A percentile compares a stretch with the other conserved stretches of the same genome.
These are phyloP conservation scores for Scortum barcoo DNA, from an alignment of 2,113 vertebrate species.

Conservation along the genomic window DNA sequence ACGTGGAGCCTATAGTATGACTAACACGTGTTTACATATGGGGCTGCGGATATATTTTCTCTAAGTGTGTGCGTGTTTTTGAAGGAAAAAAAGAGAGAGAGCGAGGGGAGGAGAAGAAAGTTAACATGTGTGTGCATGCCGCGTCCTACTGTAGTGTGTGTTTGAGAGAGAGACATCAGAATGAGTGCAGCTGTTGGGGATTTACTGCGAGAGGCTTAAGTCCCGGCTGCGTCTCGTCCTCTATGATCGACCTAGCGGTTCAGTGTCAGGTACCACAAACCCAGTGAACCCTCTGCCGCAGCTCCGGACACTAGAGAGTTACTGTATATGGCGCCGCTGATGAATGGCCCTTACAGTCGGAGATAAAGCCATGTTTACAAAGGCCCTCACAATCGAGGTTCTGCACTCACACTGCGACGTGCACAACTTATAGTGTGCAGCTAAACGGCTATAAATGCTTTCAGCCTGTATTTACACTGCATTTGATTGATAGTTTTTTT, in stretches of 20 bases:
- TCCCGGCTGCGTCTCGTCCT: slow-evolving; percentile 77
- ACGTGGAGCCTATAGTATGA: slow-evolving; percentile 69
- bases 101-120: slow-evolving; percentile 32
- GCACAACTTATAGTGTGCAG: not conserved
- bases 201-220: slow-evolving; percentile 82
- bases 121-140: slow-evolving; percentile 32
- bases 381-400: slow-evolving; percentile 39
- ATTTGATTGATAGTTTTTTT: not conserved
- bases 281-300: slow-evolving; percentile 71
- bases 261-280: slow-evolving; percentile 83
- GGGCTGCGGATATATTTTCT: slow-evolving; percentile 36
- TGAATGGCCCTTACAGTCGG: slow-evolving; percentile 37
- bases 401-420: slow-evolving; percentile 6
- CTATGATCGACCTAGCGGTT: slow-evolving; percentile 80
- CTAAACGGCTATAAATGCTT: not conserved
- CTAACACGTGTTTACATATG: slow-evolving; percentile 72
- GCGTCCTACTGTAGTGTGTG: slow-evolving; percentile 17
- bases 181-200: slow-evolving; percentile 84
- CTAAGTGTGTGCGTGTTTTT: slow-evolving; percentile 21
- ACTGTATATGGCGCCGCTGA: slow-evolving; percentile 49
- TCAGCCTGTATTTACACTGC: not conserved
- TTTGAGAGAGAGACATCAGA: slow-evolving; percentile 68
- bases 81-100: slow-evolving; percentile 9
- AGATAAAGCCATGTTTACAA: slow-evolving; percentile 64
- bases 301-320: slow-evolving; percentile 54